These are phyloP conservation scores for Pseudopleuronectes americanus DNA, from an alignment of 2,797 vertebrate genomes.

Conservation along the genomic window DNA sequence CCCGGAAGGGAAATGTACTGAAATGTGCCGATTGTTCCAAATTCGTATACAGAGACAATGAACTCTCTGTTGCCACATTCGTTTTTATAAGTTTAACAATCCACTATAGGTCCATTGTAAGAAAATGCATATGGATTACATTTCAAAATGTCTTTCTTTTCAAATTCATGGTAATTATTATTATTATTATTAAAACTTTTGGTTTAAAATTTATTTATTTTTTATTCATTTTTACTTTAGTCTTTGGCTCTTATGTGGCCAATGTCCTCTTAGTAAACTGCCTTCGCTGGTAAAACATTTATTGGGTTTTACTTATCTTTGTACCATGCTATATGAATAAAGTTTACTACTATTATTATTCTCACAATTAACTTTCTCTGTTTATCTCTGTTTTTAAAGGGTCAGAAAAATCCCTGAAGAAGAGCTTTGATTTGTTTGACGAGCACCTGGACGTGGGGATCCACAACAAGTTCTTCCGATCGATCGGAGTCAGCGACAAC, in stretches of 20 bases:
- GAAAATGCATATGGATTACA: neutral
- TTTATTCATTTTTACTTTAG: too few relatives aligned
- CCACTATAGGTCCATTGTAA: neutral
- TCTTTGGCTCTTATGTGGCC: too few relatives aligned
- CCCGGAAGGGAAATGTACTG: conserved; percentile 13
- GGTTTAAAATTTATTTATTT: too few relatives aligned
- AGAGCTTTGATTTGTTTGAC: conserved; percentile 85
- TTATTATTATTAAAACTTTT: neutral
- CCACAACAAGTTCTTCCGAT: conserved; percentile 87
- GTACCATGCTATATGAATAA: neutral
- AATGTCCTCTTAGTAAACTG: too few relatives aligned
- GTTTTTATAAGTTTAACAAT: neutral
- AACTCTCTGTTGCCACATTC: neutral
- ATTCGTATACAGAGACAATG: conserved; percentile 7
- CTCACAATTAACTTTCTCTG: neutral
- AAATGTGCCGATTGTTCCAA: conserved; percentile 14
- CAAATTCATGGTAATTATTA: neutral
- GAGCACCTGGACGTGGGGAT: conserved; percentile 82
- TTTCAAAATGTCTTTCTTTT: neutral
- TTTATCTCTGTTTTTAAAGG: conserved; percentile 56
- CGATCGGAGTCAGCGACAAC: conserved; percentile 85
- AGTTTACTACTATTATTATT: neutral
- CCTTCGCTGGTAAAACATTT: neutral
- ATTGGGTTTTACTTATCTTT: too few relatives aligned
- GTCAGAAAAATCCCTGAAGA: conserved; percentile 82